Conservation (phyloP, 2,113 vertebrate genomes). For the Tetraodon nigroviridis region DNA sequence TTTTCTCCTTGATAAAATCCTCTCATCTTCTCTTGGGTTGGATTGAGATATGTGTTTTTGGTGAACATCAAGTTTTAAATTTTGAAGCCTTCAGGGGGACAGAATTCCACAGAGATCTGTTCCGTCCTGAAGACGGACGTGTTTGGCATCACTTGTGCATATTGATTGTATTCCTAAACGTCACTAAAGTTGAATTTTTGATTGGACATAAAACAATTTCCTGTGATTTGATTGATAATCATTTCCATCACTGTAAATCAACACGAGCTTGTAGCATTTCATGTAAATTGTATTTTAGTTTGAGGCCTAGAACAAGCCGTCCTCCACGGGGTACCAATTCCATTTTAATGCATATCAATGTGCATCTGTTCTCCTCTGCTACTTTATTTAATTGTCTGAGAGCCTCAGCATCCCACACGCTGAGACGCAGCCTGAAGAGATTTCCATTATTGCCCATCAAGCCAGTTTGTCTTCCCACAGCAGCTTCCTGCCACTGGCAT, state of each 20-base stretch:
- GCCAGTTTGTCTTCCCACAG: constrained; percentile 38
- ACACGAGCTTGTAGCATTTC: too few species aligned
- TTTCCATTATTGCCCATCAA: too few species aligned
- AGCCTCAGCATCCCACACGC: background rate
- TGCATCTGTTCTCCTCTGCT: constrained; percentile 34
- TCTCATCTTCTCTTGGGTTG: background rate
- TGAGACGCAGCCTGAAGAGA: too few species aligned
- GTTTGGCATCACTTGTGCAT: background rate
- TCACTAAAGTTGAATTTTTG: constrained; percentile 6
- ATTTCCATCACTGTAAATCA: background rate
- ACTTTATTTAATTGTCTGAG: constrained; percentile 46
- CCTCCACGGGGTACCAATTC: constrained; percentile 35
- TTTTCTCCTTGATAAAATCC: background rate
- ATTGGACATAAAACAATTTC: background rate
- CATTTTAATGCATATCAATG: constrained; percentile 41
- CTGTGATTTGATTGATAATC: background rate
- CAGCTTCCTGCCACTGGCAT: constrained; percentile 20
- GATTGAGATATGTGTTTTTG: constrained; percentile 2
- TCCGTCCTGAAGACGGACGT: too few species aligned
- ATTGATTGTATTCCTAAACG: background rate
- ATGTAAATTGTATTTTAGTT: constrained; percentile 12
- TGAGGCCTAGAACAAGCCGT: constrained; percentile 7
- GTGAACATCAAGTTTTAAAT: background rate
- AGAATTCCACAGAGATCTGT: too few species aligned
- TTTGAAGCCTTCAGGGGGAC: too few species aligned